Conservation (phyloP, 2,888 invertebrate genomes). For the Cremastinae sp. region DNA sequence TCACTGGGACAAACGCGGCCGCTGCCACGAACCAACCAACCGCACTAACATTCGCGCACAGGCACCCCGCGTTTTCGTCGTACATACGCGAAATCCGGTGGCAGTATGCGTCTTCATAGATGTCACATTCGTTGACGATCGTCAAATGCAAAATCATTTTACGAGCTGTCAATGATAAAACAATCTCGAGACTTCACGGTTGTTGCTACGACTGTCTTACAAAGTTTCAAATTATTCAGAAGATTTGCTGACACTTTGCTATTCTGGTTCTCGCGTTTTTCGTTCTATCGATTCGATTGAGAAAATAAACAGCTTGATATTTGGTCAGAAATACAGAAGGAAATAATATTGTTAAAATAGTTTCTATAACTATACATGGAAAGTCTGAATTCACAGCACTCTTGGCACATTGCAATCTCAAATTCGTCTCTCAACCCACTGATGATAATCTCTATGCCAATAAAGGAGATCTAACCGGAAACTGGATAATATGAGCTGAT, state of each 20-base stretch:
- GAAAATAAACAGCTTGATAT: too few species aligned
- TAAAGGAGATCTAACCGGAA: constrained; percentile 57
- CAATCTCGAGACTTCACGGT: not conserved
- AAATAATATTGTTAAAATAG: too few species aligned
- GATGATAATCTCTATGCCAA: constrained; percentile 49
- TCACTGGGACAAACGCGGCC: constrained; percentile 77
- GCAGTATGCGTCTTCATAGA: not conserved
- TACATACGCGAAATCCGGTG: not conserved
- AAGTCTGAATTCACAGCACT: not conserved
- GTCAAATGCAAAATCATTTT: constrained; percentile 59
- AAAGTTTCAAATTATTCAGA: too few species aligned
- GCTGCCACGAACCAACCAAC: constrained; percentile 66
- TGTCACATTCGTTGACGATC: constrained; percentile 56
- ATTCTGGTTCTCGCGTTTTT: too few species aligned
- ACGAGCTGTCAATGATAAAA: constrained; percentile 5
- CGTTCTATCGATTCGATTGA: too few species aligned
- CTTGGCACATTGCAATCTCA: constrained; percentile 12
- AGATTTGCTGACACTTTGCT: too few species aligned
- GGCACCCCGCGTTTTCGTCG: not conserved
- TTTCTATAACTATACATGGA: too few species aligned
- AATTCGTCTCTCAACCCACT: constrained; percentile 18
- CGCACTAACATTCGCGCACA: constrained; percentile 10
- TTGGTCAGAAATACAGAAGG: too few species aligned
- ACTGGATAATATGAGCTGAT: constrained; percentile 60
- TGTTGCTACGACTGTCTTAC: too few species aligned